phyloP scores from a whole-genome alignment of 30 jellyfish, hydroid and myxozoan genomes.

The Rhopilema esculentum region DNA sequence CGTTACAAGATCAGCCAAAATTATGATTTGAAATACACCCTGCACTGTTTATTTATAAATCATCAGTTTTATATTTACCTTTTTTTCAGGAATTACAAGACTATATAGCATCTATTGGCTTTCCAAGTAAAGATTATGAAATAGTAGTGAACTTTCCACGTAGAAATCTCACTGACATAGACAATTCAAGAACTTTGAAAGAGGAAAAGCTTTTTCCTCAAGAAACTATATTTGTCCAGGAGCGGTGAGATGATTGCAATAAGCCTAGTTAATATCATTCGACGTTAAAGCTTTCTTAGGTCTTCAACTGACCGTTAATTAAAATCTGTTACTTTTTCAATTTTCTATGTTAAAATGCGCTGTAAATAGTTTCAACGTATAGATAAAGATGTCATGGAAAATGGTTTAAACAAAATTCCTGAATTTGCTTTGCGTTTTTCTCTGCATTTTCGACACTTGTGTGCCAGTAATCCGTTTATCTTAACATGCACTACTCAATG shows the following conservation, averaged over 20 bases:
- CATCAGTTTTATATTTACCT: neutral
- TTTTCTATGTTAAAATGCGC: conserved; percentile 1
- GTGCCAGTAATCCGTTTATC: too few species aligned
- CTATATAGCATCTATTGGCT: conserved; percentile 82
- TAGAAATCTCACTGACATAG: conserved; percentile 75
- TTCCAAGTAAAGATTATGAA: conserved; percentile 71
- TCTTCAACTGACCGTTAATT: neutral
- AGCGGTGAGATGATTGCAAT: conserved; percentile 39
- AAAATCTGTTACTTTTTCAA: neutral
- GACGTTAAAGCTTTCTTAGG: neutral
- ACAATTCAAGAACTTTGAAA: conserved; percentile 66
- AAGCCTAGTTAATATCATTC: neutral
- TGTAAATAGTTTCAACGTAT: conserved; percentile 19
- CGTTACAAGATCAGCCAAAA: too few species aligned
- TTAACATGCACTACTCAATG: too few species aligned
- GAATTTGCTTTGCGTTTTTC: neutral
- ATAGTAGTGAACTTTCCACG: conserved; percentile 87
- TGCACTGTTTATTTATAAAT: too few species aligned
- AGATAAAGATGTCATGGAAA: neutral
- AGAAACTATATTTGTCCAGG: conserved; percentile 92
- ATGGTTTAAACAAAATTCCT: neutral
- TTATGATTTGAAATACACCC: neutral
- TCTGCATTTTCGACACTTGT: too few species aligned
- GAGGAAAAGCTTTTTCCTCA: conserved; percentile 88
- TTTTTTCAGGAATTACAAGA: conserved; percentile 76